A percentile compares a stretch with the other conserved stretches of the same genome.
Conservation (phyloP, 2,113 vertebrate genomes). For the Corythaixoides concolor region DNA sequence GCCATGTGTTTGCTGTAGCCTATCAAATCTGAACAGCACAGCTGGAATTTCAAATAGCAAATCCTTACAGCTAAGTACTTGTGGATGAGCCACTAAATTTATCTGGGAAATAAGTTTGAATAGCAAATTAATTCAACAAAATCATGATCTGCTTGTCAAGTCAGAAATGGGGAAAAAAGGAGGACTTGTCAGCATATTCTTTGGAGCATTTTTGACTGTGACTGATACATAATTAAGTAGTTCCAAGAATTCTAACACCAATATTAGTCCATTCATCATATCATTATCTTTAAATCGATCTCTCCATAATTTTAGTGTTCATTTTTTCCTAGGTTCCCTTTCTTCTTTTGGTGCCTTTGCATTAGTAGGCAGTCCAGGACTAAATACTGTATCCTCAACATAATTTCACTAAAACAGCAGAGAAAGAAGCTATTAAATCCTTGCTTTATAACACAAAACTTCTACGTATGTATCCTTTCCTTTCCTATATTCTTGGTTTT, state of each 20-base stretch:
- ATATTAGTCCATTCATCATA: not conserved
- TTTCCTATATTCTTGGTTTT: not conserved
- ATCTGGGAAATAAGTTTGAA: slow-evolving; percentile 46
- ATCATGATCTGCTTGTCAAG: slow-evolving; percentile 41
- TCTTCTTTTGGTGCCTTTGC: not conserved
- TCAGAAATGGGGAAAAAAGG: not conserved
- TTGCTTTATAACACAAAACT: not conserved
- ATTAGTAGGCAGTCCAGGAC: not conserved
- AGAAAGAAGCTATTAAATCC: not conserved
- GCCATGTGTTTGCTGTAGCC: slow-evolving; percentile 1
- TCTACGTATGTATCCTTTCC: not conserved
- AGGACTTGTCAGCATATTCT: slow-evolving; percentile 27
- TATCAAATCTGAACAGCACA: slow-evolving; percentile 39
- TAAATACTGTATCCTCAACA: not conserved
- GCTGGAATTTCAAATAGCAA: slow-evolving; percentile 48
- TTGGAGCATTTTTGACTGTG: slow-evolving; percentile 3
- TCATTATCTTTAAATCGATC: not conserved
- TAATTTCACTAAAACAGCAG: not conserved
- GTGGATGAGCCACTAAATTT: slow-evolving; percentile 45
- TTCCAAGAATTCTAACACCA: not conserved
- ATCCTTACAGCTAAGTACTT: slow-evolving; percentile 27
- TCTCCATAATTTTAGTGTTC: not conserved
- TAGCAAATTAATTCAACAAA: slow-evolving; percentile 51
- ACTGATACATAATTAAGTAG: not conserved
- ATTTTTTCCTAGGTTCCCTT: not conserved